phyloP scores from a whole-genome alignment of 2,888 invertebrate genomes.

The Philaethria dido region DNA sequence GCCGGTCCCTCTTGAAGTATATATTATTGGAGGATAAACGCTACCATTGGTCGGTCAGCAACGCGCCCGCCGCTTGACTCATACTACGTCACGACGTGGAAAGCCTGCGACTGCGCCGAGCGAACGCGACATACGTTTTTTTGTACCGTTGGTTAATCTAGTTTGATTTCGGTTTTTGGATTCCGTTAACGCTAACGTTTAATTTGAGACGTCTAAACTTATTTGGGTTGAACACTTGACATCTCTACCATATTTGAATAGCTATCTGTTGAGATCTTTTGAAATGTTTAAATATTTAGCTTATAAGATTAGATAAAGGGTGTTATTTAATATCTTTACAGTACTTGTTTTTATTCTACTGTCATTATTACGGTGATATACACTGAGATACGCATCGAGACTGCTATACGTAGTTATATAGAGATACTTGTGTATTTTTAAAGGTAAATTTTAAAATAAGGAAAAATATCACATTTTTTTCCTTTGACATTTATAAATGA shows the following conservation, averaged over 20 bases:
- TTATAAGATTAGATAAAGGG: not conserved
- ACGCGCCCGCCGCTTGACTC: constrained; percentile 69
- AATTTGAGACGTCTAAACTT: constrained; percentile 7
- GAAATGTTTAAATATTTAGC: not conserved
- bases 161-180: constrained; percentile 36
- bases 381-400: not conserved
- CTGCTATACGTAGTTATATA: not conserved
- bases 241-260: not conserved
- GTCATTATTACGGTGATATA: constrained; percentile 5
- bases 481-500: not conserved
- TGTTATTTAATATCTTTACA: not conserved
- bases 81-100: constrained; percentile 65
- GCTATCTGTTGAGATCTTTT: not conserved
- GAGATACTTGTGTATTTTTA: not conserved
- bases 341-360: not conserved
- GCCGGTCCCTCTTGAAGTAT: constrained; percentile 62
- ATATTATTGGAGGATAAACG: constrained; percentile 58
- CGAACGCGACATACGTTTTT: constrained; percentile 40
- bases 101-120: constrained; percentile 58
- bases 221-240: constrained; percentile 5
- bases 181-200: constrained; percentile 27
- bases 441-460: not conserved
- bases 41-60: constrained; percentile 61
- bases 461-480: not conserved
- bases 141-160: constrained; percentile 44